These are phyloP conservation scores for Falco punctatus DNA, from an alignment of 2,113 vertebrate genomes.

Conservation along the genomic window DNA sequence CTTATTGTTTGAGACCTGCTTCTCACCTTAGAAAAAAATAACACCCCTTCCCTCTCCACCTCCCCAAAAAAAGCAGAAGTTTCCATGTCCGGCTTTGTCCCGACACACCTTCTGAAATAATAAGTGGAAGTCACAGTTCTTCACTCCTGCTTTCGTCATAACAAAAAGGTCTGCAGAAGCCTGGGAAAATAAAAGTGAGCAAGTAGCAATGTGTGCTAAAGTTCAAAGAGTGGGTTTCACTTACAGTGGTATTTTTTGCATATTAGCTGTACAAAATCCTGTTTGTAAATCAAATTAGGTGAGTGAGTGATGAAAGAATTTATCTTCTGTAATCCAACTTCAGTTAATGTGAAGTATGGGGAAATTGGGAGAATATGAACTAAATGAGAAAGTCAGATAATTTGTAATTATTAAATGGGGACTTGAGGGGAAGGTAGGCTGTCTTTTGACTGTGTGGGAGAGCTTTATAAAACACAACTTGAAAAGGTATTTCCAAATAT, in stretches of 20 bases:
- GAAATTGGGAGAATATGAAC: background rate
- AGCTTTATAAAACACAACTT: background rate
- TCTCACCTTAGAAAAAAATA: slow-evolving; percentile 9
- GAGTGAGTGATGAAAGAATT: background rate
- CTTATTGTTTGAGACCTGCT: slow-evolving; percentile 1
- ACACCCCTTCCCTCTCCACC: background rate
- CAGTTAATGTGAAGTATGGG: background rate
- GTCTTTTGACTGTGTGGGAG: background rate
- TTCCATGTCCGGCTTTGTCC: slow-evolving; percentile 6
- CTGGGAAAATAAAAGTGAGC: background rate
- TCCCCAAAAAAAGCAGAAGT: background rate
- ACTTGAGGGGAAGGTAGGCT: background rate
- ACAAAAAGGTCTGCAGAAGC: background rate
- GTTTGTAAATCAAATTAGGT: background rate
- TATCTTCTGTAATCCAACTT: background rate
- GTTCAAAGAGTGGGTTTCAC: background rate
- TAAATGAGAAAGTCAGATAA: background rate
- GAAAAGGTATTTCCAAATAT: background rate
- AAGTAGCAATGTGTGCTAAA: background rate
- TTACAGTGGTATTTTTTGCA: background rate
- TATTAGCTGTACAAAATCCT: background rate
- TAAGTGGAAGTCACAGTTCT: slow-evolving; percentile 38
- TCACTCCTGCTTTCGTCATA: background rate
- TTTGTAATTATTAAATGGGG: background rate
- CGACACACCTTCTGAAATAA: slow-evolving; percentile 40